Evolutionary conservation across 2,797 vertebrate genomes (phyloP), one percentile per base, ranked within the genome.

Genomic region (Enteromius mattozi): DNA sequence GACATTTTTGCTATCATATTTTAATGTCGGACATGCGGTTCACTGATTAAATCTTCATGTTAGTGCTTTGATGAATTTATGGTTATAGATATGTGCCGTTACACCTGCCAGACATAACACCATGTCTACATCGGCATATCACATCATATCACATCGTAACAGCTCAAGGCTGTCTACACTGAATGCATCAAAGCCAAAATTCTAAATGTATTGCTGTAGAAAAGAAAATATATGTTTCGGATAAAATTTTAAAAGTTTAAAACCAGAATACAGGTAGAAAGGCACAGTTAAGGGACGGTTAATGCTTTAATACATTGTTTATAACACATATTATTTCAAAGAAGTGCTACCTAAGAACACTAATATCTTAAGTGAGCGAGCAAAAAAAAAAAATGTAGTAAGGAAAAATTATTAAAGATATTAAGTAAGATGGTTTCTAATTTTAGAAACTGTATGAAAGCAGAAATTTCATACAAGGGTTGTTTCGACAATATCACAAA

Each of bases 1-100:
- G 49, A 74, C 2, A 12, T 6, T 77, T 86, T 85, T 85, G 86
- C 92, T 90, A 86, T 89, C 88, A 89, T 89, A 78, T 80, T 87
- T 40, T 19, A 42, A 72, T 84, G 83, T 87, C 80, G 84, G 84
- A 74, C 86, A 85, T 65, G 88, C 83, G n/a, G 9, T 59, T 89
- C 76, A 6, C 82, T 85, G 88, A 91, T 88, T 87, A 49, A 77
- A 87, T 88, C 63, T 74, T 86, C 84, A 78, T 89, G 86, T 79
- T 87, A 79, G 84, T 79, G 81, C 86, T 82, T 85, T 40, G 85
- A 85, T 54, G 69, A 81, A 61, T 59, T 30, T 47, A 6, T 33
- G 14, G 87, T 86, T n/a, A 13, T 0, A 42, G 80, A 86, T 88
- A 54, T 66, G 51, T 77, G 69, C 19, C 83, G 86, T 85, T 88